These are phyloP conservation scores for Colletes latitarsis DNA, from an alignment of 1,140 invertebrate species.

Conservation along the genomic window DNA sequence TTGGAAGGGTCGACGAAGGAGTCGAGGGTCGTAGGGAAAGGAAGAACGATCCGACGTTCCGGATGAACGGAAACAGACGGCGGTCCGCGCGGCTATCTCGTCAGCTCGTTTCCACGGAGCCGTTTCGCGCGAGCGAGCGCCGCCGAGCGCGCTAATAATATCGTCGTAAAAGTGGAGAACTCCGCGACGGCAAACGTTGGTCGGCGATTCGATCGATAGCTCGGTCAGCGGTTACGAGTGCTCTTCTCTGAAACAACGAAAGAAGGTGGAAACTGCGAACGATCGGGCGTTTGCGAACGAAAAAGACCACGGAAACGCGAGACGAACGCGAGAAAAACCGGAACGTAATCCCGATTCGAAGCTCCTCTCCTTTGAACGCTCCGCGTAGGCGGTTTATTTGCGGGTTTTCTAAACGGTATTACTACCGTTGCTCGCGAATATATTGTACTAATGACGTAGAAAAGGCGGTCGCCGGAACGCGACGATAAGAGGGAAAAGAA, in stretches of 20 bases:
- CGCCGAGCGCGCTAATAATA: constrained; percentile 49
- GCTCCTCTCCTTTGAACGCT: neutral
- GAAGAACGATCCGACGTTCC: constrained; percentile 26
- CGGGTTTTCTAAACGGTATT: constrained; percentile 4
- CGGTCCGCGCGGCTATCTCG: constrained; percentile 27
- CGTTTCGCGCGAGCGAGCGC: constrained; percentile 7
- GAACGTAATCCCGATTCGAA: constrained; percentile 12
- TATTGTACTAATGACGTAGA: too few relatives aligned
- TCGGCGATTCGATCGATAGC: constrained; percentile 47
- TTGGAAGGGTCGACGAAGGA: neutral
- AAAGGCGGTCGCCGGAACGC: too few relatives aligned
- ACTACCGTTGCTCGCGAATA: too few relatives aligned
- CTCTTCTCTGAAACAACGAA: neutral
- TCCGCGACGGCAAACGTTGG: constrained; percentile 2
- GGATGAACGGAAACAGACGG: constrained; percentile 31
- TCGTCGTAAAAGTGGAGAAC: constrained; percentile 44
- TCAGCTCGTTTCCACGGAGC: constrained; percentile 45
- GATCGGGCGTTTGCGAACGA: neutral
- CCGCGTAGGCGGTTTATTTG: neutral
- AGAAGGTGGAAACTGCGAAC: neutral
- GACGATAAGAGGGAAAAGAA: too few relatives aligned
- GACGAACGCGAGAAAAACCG: neutral
- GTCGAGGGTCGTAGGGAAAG: neutral
- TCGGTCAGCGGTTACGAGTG: constrained; percentile 2
- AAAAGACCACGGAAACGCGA: neutral